phyloP scores from a whole-genome alignment of 2,888 invertebrate species.

The Sminthurinus aureus region DNA sequence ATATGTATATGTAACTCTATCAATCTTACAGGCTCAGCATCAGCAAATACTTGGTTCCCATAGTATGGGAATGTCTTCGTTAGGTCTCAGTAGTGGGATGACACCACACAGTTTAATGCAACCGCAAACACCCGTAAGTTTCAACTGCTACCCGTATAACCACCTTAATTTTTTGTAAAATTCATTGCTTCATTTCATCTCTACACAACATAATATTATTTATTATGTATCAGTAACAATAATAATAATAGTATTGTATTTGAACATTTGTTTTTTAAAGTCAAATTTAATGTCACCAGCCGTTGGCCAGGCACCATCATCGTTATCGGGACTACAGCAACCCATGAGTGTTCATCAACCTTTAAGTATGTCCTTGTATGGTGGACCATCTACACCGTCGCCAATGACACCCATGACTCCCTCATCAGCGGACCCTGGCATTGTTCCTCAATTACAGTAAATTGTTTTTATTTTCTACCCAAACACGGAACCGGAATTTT shows the following conservation, averaged over 20 bases:
- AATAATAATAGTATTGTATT: neutral
- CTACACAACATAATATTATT: neutral
- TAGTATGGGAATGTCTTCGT: constrained; percentile 19
- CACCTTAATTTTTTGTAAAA: too few relatives aligned
- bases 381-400: constrained; percentile 51
- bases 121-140: constrained; percentile 83
- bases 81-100: constrained; percentile 39
- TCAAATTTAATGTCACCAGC: constrained; percentile 86
- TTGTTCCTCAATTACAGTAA: constrained; percentile 90
- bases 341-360: constrained; percentile 70
- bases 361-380: constrained; percentile 65
- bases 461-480: constrained; percentile 51
- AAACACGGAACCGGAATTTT: too few relatives aligned
- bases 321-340: constrained; percentile 67
- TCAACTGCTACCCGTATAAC: too few relatives aligned
- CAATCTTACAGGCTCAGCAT: constrained; percentile 79
- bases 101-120: constrained; percentile 65
- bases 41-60: constrained; percentile 69
- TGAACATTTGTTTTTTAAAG: constrained; percentile 64
- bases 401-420: constrained; percentile 84
- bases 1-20: too few relatives aligned
- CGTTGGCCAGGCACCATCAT: constrained; percentile 70
- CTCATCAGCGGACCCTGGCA: constrained; percentile 88
- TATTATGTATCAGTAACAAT: too few relatives aligned
- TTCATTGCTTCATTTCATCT: neutral